Percentiles rank a stretch among this genome's conserved stretches.
Evolutionary conservation across 1,140 invertebrate species (phyloP).

Genomic region (Anoplophora glabripennis): DNA sequence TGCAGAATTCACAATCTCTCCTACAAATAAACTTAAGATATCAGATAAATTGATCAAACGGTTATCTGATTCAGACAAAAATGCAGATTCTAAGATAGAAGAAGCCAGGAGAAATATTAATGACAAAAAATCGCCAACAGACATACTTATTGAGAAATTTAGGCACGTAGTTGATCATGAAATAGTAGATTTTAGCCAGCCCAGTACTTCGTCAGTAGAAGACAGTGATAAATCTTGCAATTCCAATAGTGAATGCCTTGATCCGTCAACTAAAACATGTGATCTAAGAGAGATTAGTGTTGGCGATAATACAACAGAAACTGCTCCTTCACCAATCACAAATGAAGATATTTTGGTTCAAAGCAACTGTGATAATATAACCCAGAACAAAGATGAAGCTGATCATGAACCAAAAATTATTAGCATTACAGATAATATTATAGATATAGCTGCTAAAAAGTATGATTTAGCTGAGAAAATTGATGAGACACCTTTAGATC

Average conservation of each 20-base stretch:
- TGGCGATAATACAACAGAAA: too few species aligned
- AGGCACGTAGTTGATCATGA: background rate
- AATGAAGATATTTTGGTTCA: too few species aligned
- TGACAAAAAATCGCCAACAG: conserved; percentile 6
- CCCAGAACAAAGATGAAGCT: too few species aligned
- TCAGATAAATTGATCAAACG: conserved; percentile 39
- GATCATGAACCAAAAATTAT: too few species aligned
- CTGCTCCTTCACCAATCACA: too few species aligned
- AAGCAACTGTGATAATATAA: too few species aligned
- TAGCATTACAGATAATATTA: too few species aligned
- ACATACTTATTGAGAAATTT: conserved; percentile 1
- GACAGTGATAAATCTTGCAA: background rate
- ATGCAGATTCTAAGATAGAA: conserved; percentile 9
- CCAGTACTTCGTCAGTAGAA: background rate
- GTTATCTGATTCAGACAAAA: conserved; percentile 17
- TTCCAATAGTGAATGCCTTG: too few species aligned
- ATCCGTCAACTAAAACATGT: too few species aligned
- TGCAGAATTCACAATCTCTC: conserved; percentile 32
- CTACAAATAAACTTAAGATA: conserved; percentile 35
- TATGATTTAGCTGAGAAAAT: background rate
- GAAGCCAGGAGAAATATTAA: conserved; percentile 2
- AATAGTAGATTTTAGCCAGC: background rate
- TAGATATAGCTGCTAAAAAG: background rate
- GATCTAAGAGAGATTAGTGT: too few species aligned
- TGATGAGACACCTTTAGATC: too few species aligned